Percentiles rank a stretch among this genome's conserved stretches.
These are phyloP conservation scores for Trissolcus basalis DNA, from an alignment of 1,140 invertebrate genomes.

Conservation along the genomic window DNA sequence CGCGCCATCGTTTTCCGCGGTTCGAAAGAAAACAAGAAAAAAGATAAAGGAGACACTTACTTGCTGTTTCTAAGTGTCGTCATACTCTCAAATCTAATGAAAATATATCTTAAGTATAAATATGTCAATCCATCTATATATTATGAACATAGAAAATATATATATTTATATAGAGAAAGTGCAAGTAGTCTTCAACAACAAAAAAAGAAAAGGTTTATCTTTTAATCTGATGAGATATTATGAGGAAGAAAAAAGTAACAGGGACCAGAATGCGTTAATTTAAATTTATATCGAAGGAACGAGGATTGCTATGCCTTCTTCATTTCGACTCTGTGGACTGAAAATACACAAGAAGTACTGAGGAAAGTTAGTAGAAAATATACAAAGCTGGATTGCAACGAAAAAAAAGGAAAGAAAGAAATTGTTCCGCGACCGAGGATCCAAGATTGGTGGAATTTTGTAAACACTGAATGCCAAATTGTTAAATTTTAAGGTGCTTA, in stretches of 20 bases:
- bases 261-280: slow-evolving; percentile 46
- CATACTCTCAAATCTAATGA: slow-evolving; percentile 56
- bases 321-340: background rate
- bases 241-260: slow-evolving; percentile 46
- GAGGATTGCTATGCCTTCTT: background rate
- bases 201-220: no score
- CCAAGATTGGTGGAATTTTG: no score
- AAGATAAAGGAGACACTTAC: no score
- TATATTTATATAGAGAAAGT: slow-evolving; percentile 50
- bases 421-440: no score
- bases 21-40: slow-evolving; percentile 21
- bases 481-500: slow-evolving; percentile 1
- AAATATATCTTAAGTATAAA: slow-evolving; percentile 50
- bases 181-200: slow-evolving; percentile 2
- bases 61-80: slow-evolving; percentile 64
- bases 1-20: slow-evolving; percentile 44
- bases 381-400: background rate
- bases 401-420: background rate
- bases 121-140: slow-evolving; percentile 41
- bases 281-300: slow-evolving; percentile 18
- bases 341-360: background rate
- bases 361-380: background rate
- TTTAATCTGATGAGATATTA: slow-evolving; percentile 14
- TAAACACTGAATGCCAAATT: no score
- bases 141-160: slow-evolving; percentile 31